These are phyloP conservation scores for Cryptocephalus moraei DNA, from an alignment of 2,888 invertebrate genomes.

Conservation along the genomic window DNA sequence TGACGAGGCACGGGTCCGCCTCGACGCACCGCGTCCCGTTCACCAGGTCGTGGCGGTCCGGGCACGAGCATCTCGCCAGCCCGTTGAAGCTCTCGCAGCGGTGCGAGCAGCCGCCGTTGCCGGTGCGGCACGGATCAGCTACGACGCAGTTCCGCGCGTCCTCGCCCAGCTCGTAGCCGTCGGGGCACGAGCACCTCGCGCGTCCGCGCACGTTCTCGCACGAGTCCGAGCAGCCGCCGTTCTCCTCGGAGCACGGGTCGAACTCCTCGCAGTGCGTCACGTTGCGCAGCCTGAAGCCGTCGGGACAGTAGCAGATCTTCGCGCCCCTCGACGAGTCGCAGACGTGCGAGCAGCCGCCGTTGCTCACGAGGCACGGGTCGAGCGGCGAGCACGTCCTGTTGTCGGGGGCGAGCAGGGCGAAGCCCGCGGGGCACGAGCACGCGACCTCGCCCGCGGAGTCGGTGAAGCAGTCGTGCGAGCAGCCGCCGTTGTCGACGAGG, in stretches of 20 bases:
- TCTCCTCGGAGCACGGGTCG: conserved; percentile 31
- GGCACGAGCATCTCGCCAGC: conserved; percentile 43
- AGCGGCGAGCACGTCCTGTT: conserved; percentile 24
- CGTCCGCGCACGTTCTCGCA: conserved; percentile 40
- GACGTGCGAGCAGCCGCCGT: conserved; percentile 48
- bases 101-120: conserved; percentile 25
- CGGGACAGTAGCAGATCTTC: conserved; percentile 17
- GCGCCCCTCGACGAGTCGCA: conserved; percentile 31
- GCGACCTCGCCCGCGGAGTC: conserved; percentile 21
- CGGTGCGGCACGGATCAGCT: conserved; percentile 22
- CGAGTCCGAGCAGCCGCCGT: conserved; percentile 39
- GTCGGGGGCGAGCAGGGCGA: conserved; percentile 10
- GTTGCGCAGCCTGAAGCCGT: conserved; percentile 31
- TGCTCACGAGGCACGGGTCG: conserved; percentile 32
- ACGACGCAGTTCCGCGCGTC: conserved; percentile 28
- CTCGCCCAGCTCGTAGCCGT: conserved; percentile 34
- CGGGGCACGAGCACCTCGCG: conserved; percentile 43
- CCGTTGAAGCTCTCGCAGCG: conserved; percentile 24
- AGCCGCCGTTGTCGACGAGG: conserved; percentile 30
- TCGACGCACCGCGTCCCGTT: conserved; percentile 28
- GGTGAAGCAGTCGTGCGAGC: conserved; percentile 24
- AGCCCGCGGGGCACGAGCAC: conserved; percentile 40
- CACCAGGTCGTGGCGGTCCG: conserved; percentile 28
- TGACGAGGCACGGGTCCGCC: conserved; percentile 29
- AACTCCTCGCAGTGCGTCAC: conserved; percentile 40